These are phyloP conservation scores for Micrasema longulum DNA, from an alignment of 1,140 invertebrate species.

Conservation along the genomic window DNA sequence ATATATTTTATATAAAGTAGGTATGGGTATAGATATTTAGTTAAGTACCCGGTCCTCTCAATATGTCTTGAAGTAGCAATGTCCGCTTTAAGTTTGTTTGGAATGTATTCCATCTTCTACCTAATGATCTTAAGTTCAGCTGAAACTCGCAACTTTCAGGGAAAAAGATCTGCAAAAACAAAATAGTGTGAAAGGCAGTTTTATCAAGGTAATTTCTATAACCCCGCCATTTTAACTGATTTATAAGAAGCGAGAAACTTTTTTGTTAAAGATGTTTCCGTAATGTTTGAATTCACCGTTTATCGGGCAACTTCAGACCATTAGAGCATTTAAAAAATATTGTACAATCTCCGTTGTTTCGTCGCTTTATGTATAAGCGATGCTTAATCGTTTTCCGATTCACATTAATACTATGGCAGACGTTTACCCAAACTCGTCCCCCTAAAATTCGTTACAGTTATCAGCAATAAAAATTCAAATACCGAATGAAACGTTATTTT, in stretches of 20 bases:
- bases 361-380: constrained; percentile 14
- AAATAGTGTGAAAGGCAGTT: constrained; percentile 8
- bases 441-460: neutral
- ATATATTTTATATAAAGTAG: too few species aligned
- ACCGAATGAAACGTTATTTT: too few species aligned
- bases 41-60: too few species aligned
- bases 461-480: too few species aligned
- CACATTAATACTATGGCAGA: constrained; percentile 18
- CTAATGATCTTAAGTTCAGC: constrained; percentile 4
- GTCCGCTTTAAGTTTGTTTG: too few species aligned
- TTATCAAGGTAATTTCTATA: constrained; percentile 23
- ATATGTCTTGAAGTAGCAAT: too few species aligned
- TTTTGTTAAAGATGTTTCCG: constrained; percentile 16
- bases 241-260: constrained; percentile 2
- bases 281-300: constrained; percentile 28
- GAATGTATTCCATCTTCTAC: too few species aligned
- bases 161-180: constrained; percentile 10
- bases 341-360: constrained; percentile 15
- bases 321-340: constrained; percentile 13
- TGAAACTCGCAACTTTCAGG: constrained; percentile 13
- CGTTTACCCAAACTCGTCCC: neutral
- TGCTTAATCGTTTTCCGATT: constrained; percentile 33
- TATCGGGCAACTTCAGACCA: constrained; percentile 12
- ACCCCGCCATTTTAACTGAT: constrained; percentile 17
- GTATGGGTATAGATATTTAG: too few species aligned